Base-by-base conservation (phyloP, 1,140 invertebrate species). In the Scaptomyza hsui region DNA sequence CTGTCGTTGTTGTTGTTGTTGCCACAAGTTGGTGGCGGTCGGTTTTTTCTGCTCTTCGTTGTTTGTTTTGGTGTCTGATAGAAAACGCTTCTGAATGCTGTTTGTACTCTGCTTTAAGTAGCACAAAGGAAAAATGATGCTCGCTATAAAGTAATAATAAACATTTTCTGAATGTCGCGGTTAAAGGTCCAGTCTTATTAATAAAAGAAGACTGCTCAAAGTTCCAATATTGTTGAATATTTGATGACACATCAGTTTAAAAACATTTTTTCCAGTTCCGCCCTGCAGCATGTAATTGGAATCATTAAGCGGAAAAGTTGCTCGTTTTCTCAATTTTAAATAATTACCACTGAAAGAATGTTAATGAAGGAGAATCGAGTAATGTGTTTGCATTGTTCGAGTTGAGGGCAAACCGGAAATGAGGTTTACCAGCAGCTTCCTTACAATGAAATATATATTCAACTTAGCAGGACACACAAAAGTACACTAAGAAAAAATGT, bases 291-390 rank as follows among this genome's bases (percentile, higher is more conserved):
- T 10, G 12, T 37, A 37, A 37, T 37, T 37, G 32, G 32, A 37
- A 37, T 35, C 12, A 2, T 35, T 35, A 71, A 9, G 26, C 26
- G 6, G 26, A 29, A 82, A 78, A 78, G 75, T 64, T 64, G 3
- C 67, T 75, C 69, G 72, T 26, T 45, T 60, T 59, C 78, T 83
- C 78, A 78, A 83, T 78, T 75, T 63, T 62, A 83, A 78, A 75
- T 83, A 83, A 83, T 78, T 78, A 72, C 75, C 71, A 77, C 39
- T 53, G 39, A 24, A 21, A 56, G 52, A n/a, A 4, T 37, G 10
- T 4, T 12, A n/a, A 37, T 37, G 32, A n/a, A 37, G 32, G 32
- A 37, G n/a, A n/a, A 37, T 37, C 4, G n/a, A 37, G n/a, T 37
- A 37, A 37, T 37, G 32, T 37, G 32, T 37, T 37, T n/a, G 26